Evolutionary conservation across 35 echinoderm and acorn worm species (phyloP).

Genomic region (Anneissia japonica): DNA sequence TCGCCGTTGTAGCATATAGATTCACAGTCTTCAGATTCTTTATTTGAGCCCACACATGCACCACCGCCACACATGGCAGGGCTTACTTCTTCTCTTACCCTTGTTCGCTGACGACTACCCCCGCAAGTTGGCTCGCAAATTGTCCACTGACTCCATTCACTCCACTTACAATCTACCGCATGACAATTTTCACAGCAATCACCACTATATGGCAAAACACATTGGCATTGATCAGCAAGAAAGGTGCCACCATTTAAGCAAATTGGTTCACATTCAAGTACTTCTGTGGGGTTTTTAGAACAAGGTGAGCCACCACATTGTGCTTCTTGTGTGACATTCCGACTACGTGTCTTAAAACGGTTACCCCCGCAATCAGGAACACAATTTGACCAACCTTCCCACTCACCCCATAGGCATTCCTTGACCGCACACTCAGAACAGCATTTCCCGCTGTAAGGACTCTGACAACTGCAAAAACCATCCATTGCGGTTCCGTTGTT

Average conservation of each 20-base stretch:
- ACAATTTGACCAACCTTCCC: not conserved
- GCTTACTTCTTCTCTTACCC: not conserved
- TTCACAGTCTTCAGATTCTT: not conserved
- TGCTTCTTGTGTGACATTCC: not conserved
- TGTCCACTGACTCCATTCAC: not conserved
- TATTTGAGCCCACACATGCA: not conserved
- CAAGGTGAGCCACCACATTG: not conserved
- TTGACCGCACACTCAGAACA: not conserved
- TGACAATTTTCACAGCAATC: not conserved
- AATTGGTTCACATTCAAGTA: not conserved
- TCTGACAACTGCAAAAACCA: not conserved
- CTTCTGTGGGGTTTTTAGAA: not conserved
- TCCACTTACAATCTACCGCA: not conserved
- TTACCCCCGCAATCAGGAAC: not conserved
- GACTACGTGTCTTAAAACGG: not conserved
- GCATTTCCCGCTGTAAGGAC: not conserved
- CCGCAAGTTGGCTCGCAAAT: not conserved
- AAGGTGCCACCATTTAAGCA: not conserved
- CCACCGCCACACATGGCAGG: not conserved
- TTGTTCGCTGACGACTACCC: not conserved
- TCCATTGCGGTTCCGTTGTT: not conserved
- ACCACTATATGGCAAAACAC: not conserved
- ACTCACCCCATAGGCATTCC: not conserved
- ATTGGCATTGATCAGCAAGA: not conserved
- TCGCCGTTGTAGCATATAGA: not conserved